Conservation (phyloP, 2,797 vertebrate species). For the Labeo calbasu region DNA sequence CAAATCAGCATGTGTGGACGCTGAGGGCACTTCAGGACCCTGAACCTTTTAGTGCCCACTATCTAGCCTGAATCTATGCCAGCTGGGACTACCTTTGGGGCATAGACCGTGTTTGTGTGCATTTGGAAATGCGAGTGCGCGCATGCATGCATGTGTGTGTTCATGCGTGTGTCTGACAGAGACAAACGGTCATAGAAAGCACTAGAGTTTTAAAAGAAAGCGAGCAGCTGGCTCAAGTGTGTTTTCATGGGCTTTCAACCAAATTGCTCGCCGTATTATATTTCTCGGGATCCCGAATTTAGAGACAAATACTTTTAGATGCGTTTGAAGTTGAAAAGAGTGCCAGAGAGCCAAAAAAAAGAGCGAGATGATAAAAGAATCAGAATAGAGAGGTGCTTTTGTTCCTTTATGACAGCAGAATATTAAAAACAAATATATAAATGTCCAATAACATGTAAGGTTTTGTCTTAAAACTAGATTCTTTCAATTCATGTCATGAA, state of each 20-base stretch:
- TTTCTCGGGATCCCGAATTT: conserved; percentile 29
- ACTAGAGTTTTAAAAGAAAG: conserved; percentile 37
- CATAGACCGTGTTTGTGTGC: conserved; percentile 9
- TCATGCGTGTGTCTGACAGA: conserved; percentile 27
- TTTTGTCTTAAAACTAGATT: background rate
- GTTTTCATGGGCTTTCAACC: conserved; percentile 46
- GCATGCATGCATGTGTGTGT: conserved; percentile 42
- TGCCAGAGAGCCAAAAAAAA: conserved; percentile 8
- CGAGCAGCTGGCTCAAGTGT: conserved; percentile 38
- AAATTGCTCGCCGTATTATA: conserved; percentile 38
- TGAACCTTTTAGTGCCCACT: conserved; percentile 45
- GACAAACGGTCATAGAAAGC: conserved; percentile 37
- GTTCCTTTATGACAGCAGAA: conserved; percentile 36
- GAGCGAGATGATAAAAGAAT: conserved; percentile 40
- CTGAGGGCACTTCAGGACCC: conserved; percentile 40
- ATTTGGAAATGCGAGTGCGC: conserved; percentile 17
- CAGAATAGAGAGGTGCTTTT: conserved; percentile 21
- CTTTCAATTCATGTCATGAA: background rate
- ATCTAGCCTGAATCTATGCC: conserved; percentile 31
- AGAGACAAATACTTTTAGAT: conserved; percentile 37
- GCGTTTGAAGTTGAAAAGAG: conserved; percentile 40
- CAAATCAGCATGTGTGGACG: background rate
- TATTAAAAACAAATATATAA: background rate
- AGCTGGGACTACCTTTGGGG: conserved; percentile 47
- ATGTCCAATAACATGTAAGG: background rate